Conservation (phyloP, 35 echinoderm and acorn worm genomes). For the Heliocidaris erythrogramma region DNA sequence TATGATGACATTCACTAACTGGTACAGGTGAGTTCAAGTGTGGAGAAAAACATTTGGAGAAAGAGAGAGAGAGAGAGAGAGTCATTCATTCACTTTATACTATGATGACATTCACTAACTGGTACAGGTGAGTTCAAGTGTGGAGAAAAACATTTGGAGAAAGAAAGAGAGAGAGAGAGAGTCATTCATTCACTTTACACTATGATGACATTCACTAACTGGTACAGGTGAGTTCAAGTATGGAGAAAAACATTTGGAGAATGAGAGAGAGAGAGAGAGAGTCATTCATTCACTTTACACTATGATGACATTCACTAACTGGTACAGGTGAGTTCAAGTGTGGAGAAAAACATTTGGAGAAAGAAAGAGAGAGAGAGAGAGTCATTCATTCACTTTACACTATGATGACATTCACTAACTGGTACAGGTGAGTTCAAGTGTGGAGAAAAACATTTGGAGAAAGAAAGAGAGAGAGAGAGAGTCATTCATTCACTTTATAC, state of each 20-base stretch:
- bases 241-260: neutral
- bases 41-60: no score
- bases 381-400: constrained; percentile 81
- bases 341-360: neutral
- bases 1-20: no score
- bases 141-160: no score
- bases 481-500: constrained; percentile 81
- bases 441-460: neutral
- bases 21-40: no score
- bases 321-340: constrained; percentile 90
- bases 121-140: no score
- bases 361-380: neutral
- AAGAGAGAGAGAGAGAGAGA: no score
- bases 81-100: no score
- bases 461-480: neutral
- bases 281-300: constrained; percentile 81
- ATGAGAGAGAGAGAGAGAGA: neutral
- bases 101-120: no score
- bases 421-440: constrained; percentile 90
- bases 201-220: constrained; percentile 98
- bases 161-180: no score
- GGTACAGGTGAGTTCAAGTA: constrained; percentile 90
- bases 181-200: constrained; percentile 92
- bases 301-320: constrained; percentile 98
- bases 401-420: constrained; percentile 98